Percentiles rank a stretch among this genome's conserved stretches.
These are phyloP conservation scores for Tragelaphus strepsiceros DNA, from an alignment of 2,113 vertebrate species.

Conservation along the genomic window DNA sequence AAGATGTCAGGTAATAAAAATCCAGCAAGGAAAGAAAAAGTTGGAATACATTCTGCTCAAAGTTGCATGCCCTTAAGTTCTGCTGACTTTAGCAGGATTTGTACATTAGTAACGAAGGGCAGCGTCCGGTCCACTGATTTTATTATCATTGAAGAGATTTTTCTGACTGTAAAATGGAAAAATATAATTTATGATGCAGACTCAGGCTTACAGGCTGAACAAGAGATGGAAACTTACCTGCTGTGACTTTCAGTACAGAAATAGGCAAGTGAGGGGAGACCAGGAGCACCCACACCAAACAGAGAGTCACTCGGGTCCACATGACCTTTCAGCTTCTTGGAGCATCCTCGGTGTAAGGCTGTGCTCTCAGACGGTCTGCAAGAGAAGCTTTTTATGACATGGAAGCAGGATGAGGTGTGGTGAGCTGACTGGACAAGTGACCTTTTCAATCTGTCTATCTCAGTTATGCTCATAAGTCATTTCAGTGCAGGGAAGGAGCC, in stretches of 20 bases:
- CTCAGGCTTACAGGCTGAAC: conserved; percentile 13
- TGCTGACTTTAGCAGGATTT: conserved; percentile 68
- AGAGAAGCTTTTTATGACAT: conserved; percentile 15
- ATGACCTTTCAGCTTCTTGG: conserved; percentile 38
- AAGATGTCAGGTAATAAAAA: conserved; percentile 76
- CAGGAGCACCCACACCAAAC: neutral
- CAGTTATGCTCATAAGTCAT: conserved; percentile 65
- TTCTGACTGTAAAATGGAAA: conserved; percentile 62
- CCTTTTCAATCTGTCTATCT: conserved; percentile 63
- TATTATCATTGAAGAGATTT: conserved; percentile 68
- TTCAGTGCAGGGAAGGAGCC: neutral
- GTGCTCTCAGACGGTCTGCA: neutral
- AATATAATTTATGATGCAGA: conserved; percentile 58
- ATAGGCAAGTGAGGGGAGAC: neutral
- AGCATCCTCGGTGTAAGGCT: neutral
- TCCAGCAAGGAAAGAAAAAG: conserved; percentile 43
- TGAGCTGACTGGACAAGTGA: conserved; percentile 53
- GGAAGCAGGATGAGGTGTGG: conserved; percentile 26
- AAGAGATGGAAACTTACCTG: conserved; percentile 35
- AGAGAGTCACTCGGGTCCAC: neutral
- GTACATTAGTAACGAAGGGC: conserved; percentile 55
- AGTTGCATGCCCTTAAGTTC: conserved; percentile 57
- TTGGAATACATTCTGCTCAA: conserved; percentile 51
- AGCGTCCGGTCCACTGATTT: conserved; percentile 65
- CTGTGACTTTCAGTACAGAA: conserved; percentile 28